Conservation (phyloP, 2,113 vertebrate species). For the Anseranas semipalmata region DNA sequence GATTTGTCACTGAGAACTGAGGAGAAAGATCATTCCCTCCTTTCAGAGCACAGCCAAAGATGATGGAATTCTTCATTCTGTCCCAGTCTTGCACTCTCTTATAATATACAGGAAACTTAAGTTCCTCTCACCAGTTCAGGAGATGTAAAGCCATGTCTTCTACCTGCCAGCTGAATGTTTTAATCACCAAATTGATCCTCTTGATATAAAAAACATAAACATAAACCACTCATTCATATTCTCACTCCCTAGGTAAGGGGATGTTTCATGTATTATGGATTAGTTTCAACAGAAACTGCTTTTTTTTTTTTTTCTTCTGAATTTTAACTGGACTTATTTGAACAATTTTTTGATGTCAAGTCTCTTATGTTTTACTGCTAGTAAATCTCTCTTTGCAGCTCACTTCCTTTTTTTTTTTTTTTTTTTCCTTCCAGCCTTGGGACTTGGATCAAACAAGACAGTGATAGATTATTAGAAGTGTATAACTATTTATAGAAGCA, state of each 20-base stretch:
- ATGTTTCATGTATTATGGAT: not conserved
- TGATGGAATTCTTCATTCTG: not conserved
- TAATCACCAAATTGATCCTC: not conserved
- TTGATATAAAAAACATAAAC: not conserved
- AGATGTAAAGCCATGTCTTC: fast-evolving
- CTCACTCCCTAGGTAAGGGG: not conserved
- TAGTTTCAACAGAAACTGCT: not conserved
- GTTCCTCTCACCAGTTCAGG: not conserved
- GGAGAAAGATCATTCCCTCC: not conserved
- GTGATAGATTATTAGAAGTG: not conserved
- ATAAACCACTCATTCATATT: not conserved
- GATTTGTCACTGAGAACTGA: not conserved
- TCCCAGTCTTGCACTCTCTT: not conserved
- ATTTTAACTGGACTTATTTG: not conserved
- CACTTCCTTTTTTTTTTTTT: not conserved
- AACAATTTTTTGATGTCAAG: not conserved
- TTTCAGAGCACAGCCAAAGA: not conserved
- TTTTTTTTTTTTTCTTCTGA: not conserved
- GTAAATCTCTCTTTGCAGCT: not conserved
- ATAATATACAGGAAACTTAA: not conserved
- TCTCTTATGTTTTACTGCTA: not conserved
- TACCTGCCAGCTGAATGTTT: not conserved
- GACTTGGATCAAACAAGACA: not conserved
- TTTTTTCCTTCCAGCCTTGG: not conserved
- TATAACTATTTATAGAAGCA: not conserved